A percentile compares a stretch with the other conserved stretches of the same genome.
Evolutionary conservation across 2,797 vertebrate genomes (phyloP).

Genomic region (Calcarius lapponicus): DNA sequence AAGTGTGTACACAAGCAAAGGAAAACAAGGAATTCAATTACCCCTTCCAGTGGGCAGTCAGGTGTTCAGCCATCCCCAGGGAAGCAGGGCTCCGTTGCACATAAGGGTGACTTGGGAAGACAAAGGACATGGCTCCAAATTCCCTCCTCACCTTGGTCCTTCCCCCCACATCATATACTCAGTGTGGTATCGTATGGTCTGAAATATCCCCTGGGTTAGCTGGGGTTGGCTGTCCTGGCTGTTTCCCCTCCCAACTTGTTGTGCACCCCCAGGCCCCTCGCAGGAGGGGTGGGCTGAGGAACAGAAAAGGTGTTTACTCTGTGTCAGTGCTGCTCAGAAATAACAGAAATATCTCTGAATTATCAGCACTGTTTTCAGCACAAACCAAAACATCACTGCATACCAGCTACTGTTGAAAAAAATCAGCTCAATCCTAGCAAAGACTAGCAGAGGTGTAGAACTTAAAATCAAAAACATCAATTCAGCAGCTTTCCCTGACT

Average conservation of each 20-base stretch:
- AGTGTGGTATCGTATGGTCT: background rate
- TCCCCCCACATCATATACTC: too few species aligned
- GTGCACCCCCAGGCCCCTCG: background rate
- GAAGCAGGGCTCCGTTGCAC: background rate
- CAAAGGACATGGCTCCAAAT: background rate
- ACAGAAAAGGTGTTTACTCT: fast-evolving
- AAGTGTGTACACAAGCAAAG: background rate
- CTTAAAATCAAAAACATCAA: background rate
- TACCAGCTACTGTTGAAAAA: background rate
- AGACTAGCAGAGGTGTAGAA: background rate
- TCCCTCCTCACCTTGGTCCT: fast-evolving
- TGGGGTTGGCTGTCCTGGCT: background rate
- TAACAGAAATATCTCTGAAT: background rate
- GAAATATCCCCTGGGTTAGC: too few species aligned
- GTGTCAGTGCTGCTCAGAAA: background rate
- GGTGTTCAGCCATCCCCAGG: background rate
- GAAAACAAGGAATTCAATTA: background rate
- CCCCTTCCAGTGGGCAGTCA: background rate
- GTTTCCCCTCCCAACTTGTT: fast-evolving
- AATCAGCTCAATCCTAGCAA: background rate
- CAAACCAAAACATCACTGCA: background rate
- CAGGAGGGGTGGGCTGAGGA: background rate
- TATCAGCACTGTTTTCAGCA: background rate
- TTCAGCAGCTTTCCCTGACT: background rate
- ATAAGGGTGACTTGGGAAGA: background rate